A percentile compares a stretch with the other conserved stretches of the same genome.
phyloP scores from a whole-genome alignment of 2,113 vertebrate species.

The Podarcis cretensis region DNA sequence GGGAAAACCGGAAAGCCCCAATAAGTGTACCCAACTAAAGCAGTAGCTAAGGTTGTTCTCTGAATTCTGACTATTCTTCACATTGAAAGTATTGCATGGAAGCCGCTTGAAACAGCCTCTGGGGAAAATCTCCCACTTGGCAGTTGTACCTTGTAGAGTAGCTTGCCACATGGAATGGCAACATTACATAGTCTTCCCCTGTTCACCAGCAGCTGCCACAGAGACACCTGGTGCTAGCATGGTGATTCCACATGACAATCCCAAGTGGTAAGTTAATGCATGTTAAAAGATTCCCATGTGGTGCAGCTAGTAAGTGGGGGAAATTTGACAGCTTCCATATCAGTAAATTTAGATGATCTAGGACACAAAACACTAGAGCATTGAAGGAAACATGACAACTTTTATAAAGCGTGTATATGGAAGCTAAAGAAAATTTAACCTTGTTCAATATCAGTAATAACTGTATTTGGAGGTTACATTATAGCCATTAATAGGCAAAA shows the following conservation, averaged over 20 bases:
- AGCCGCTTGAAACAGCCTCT: not conserved
- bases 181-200: not conserved
- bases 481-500: not conserved
- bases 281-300: not conserved
- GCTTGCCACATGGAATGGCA: not conserved
- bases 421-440: not conserved
- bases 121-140: not conserved
- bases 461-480: not conserved
- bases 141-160: not conserved
- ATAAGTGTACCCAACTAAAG: not conserved
- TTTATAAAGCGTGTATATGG: not conserved
- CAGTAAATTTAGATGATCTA: not conserved
- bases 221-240: not conserved
- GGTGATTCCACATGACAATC: not conserved
- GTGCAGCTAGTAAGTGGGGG: too few relatives aligned
- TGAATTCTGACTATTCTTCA: not conserved
- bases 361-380: not conserved
- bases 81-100: not conserved
- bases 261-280: not conserved
- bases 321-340: not conserved
- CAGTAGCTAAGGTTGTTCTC: not conserved
- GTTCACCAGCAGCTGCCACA: not conserved
- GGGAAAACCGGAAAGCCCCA: too few relatives aligned
- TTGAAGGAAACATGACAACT: not conserved
- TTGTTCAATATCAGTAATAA: not conserved